phyloP scores from a whole-genome alignment of 2,888 invertebrate species.

The Diploptera punctata region DNA sequence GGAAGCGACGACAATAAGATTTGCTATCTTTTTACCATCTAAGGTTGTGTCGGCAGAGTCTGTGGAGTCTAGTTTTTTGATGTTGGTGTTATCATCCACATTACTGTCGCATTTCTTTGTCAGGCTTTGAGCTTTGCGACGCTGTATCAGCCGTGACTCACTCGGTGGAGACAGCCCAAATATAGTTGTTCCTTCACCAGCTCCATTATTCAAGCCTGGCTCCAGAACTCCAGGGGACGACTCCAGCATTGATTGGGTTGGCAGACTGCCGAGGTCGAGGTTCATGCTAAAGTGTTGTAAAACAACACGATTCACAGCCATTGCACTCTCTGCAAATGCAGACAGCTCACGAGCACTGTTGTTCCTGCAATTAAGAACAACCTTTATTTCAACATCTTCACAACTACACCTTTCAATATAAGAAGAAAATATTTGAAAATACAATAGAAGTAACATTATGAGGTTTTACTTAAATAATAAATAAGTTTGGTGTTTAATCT shows the following conservation, averaged over 20 bases:
- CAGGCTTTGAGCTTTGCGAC: conserved; percentile 59
- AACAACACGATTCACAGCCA: conserved; percentile 94
- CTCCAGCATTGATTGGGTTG: conserved; percentile 31
- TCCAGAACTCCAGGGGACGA: conserved; percentile 48
- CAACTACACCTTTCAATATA: too few relatives aligned
- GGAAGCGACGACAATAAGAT: conserved; percentile 17
- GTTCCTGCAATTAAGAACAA: too few relatives aligned
- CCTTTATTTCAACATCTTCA: too few relatives aligned
- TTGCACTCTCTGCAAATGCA: conserved; percentile 94
- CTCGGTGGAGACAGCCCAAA: conserved; percentile 85
- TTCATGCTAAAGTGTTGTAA: conserved; percentile 94
- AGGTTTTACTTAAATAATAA: too few relatives aligned
- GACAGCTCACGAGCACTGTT: conserved; percentile 95
- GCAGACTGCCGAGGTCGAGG: conserved; percentile 67
- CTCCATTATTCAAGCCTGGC: conserved; percentile 53
- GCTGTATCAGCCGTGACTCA: conserved; percentile 83
- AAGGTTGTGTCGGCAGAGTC: background rate
- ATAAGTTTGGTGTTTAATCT: too few relatives aligned
- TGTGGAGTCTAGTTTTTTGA: background rate
- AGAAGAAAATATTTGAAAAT: too few relatives aligned
- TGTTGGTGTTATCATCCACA: background rate
- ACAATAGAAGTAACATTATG: too few relatives aligned
- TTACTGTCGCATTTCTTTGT: conserved; percentile 13
- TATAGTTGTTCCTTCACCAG: conserved; percentile 52
- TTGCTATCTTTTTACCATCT: conserved; percentile 7